Evolutionary conservation across 2,113 vertebrate species (phyloP), one percentile per base, ranked within the genome.

Genomic region (Salvelinus namaycush): DNA sequence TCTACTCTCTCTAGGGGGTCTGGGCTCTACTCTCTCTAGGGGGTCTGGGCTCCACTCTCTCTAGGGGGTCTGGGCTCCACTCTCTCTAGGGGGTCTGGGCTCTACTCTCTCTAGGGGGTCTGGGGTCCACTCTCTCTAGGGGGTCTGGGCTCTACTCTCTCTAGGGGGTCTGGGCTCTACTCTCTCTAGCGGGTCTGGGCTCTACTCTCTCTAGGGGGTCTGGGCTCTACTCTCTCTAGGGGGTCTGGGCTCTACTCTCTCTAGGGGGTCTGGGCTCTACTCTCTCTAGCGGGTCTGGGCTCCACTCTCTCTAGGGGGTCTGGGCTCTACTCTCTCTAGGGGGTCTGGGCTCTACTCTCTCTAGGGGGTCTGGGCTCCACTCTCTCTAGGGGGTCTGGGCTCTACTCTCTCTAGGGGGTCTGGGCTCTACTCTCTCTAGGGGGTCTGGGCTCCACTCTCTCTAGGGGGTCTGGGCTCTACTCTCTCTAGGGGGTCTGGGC

Each of bases 181-280:
- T 26, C 14, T 59, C 74, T 68, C 76, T n/a, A 13, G 66, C 72
- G 83, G 75, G 64, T 12, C 31, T n/a, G n/a, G 62, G 66, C 72
- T 26, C 26, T 1, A 26, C 26, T 26, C 26, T 27, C 29, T 31
- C 29, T 31, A 31, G 29, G 29, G 29, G 29, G 29, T 31, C 29
- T 26, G 26, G 1, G 26, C 26, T 1, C 24, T 26, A 24, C 26
- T 26, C 26, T 26, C 26, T 26, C 26, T 26, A 26, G 26, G 26
- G 26, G 26, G 26, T 16, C 14, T 26, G 67, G 72, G 57, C 54
- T 31, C 22, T n/a, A 5, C 31, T 26, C 14, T 59, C 74, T 68
- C 76, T n/a, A 13, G 66, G 75, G 83, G 75, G 64, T 12, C 31
- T n/a, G n/a, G 62, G 66, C 72, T 26, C 26, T 26, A 26, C 26